phyloP scores from a whole-genome alignment of 92 coral and sea anemone genomes.

The Scolanthus callimorphus region DNA sequence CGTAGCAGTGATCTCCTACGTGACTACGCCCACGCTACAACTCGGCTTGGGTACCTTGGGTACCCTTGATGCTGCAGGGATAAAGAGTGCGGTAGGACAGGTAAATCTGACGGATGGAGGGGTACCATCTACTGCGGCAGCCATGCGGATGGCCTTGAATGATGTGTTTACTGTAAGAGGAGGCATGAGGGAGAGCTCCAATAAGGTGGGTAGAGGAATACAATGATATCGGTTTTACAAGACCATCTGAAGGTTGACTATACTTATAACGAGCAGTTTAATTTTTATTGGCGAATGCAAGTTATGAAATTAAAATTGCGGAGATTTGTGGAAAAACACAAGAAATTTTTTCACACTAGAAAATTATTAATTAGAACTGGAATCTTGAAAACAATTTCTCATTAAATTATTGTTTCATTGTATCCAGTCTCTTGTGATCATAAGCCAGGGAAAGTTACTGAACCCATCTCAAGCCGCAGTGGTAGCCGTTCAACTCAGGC shows the following conservation, averaged over 20 bases:
- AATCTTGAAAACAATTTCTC: too few relatives aligned
- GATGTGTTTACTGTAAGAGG: conserved; percentile 36
- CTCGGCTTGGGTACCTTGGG: conserved; percentile 39
- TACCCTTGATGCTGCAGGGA: conserved; percentile 1
- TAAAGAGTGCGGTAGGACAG: conserved; percentile 28
- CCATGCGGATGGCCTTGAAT: conserved; percentile 28
- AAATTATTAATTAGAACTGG: too few relatives aligned
- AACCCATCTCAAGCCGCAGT: conserved; percentile 24
- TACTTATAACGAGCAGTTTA: too few relatives aligned
- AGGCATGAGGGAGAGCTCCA: conserved; percentile 42
- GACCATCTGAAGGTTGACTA: too few relatives aligned
- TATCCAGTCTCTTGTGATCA: conserved; percentile 58
- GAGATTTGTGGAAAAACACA: too few relatives aligned
- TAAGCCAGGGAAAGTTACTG: conserved; percentile 54
- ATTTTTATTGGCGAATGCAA: too few relatives aligned
- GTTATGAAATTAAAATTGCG: too few relatives aligned
- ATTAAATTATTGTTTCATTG: too few relatives aligned
- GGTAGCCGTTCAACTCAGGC: conserved; percentile 38
- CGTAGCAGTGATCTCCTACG: conserved; percentile 52
- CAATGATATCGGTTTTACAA: too few relatives aligned
- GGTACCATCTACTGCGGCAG: conserved; percentile 17
- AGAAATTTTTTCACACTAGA: too few relatives aligned
- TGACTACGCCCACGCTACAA: conserved; percentile 34
- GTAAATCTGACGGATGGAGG: conserved; percentile 13
- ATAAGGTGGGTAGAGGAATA: conserved; percentile 43